phyloP scores from a whole-genome alignment of 2,797 vertebrate genomes.

The Coluber constrictor region DNA sequence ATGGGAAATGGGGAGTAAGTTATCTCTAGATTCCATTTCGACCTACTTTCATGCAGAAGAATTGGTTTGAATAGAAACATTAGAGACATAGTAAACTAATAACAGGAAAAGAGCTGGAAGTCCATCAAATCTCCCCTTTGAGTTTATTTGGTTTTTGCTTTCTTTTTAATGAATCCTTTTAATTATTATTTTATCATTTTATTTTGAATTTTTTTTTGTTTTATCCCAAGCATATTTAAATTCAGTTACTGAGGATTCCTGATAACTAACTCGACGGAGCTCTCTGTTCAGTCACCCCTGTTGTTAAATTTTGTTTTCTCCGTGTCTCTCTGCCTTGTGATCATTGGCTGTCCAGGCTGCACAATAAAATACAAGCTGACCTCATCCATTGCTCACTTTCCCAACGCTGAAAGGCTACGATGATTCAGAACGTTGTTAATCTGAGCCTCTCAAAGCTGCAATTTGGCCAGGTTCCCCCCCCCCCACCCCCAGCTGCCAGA shows the following conservation, averaged over 20 bases:
- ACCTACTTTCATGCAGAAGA: neutral
- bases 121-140: neutral
- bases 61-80: neutral
- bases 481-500: conserved; percentile 32
- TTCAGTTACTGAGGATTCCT: neutral
- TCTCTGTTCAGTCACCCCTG: conserved; percentile 1
- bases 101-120: neutral
- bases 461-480: conserved; percentile 28
- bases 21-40: neutral
- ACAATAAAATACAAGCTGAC: conserved; percentile 41
- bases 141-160: neutral
- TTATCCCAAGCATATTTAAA: too few relatives aligned
- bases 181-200: neutral
- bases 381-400: conserved; percentile 40
- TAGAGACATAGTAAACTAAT: neutral
- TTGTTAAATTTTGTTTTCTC: neutral
- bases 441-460: conserved; percentile 44
- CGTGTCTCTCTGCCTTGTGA: conserved; percentile 22
- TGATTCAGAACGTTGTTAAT: conserved; percentile 46
- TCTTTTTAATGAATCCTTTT: neutral
- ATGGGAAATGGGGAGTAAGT: neutral
- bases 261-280: conserved; percentile 2
- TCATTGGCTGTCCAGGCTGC: conserved; percentile 25
- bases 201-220: too few relatives aligned
- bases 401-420: conserved; percentile 39